phyloP scores from a whole-genome alignment of 2,797 vertebrate species.

The Pogoniulus pusillus region DNA sequence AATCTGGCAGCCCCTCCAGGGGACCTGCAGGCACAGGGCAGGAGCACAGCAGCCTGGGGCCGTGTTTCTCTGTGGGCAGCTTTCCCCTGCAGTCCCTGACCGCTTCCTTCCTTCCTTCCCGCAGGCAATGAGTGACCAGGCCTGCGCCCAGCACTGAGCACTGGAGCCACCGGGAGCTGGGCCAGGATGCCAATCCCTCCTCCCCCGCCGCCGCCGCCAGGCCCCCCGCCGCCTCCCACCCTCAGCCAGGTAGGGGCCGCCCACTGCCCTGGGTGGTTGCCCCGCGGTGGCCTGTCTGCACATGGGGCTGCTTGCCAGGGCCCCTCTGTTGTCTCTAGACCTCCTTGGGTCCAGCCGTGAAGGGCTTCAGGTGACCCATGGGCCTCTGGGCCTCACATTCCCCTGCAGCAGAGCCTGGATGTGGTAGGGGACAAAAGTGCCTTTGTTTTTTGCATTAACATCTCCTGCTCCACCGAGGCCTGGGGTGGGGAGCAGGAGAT shows the following conservation, averaged over 20 bases:
- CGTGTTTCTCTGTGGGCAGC: background rate
- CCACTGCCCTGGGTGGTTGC: background rate
- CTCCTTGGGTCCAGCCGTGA: background rate
- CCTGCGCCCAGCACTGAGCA: constrained; percentile 69
- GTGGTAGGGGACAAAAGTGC: background rate
- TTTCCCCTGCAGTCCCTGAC: background rate
- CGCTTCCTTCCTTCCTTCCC: constrained; percentile 25
- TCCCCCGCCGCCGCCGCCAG: constrained; percentile 87
- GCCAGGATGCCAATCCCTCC: constrained; percentile 93
- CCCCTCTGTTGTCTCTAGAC: background rate
- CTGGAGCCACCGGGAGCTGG: constrained; percentile 51
- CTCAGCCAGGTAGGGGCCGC: constrained; percentile 83
- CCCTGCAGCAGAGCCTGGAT: background rate
- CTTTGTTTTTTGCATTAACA: background rate
- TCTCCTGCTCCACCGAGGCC: accelerated
- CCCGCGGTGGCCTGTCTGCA: background rate
- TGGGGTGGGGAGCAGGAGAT: background rate
- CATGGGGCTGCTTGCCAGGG: accelerated
- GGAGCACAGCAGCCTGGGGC: background rate
- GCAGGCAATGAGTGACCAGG: constrained; percentile 79
- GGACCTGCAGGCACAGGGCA: background rate
- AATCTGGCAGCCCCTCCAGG: no score
- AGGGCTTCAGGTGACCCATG: background rate
- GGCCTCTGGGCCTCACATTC: background rate
- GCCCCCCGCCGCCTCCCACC: constrained; percentile 89